phyloP scores from a whole-genome alignment of 2,113 vertebrate genomes.

The Atrichornis clamosus region DNA sequence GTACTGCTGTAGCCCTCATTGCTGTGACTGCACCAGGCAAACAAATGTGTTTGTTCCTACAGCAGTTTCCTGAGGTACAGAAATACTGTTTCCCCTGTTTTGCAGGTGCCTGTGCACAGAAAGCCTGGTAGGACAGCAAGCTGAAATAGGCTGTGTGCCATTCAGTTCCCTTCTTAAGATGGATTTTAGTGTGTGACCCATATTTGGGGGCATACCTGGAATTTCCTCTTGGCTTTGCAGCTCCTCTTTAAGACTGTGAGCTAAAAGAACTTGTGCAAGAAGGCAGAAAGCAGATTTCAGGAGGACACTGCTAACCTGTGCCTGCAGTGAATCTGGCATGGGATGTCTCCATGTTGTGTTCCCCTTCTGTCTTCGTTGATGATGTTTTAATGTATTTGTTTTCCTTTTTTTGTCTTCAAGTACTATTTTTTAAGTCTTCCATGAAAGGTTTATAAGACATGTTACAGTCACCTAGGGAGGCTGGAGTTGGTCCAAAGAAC shows the following conservation, averaged over 20 bases:
- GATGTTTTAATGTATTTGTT: slow-evolving; percentile 27
- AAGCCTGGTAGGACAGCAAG: not conserved
- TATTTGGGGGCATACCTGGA: not conserved
- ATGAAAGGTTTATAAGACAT: slow-evolving; percentile 41
- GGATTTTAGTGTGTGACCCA: not conserved
- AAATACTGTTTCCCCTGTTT: not conserved
- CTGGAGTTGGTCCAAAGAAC: slow-evolving; percentile 62
- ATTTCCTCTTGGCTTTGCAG: not conserved
- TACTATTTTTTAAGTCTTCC: slow-evolving; percentile 31
- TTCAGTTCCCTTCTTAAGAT: not conserved
- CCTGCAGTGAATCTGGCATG: not conserved
- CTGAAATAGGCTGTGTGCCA: not conserved
- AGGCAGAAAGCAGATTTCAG: not conserved
- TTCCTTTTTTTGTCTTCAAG: slow-evolving; percentile 19
- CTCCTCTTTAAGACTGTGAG: not conserved
- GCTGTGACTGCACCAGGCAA: not conserved
- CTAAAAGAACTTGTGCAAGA: not conserved
- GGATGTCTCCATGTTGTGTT: not conserved
- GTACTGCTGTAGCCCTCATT: not conserved
- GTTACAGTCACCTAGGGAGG: slow-evolving; percentile 19
- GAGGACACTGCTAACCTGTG: not conserved
- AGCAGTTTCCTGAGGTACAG: not conserved
- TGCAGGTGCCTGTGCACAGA: not conserved
- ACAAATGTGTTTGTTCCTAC: not conserved
- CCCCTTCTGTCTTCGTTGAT: slow-evolving; percentile 1